Evolutionary conservation across 2,888 invertebrate species (phyloP).

Genomic region (Mythimna ferrago): DNA sequence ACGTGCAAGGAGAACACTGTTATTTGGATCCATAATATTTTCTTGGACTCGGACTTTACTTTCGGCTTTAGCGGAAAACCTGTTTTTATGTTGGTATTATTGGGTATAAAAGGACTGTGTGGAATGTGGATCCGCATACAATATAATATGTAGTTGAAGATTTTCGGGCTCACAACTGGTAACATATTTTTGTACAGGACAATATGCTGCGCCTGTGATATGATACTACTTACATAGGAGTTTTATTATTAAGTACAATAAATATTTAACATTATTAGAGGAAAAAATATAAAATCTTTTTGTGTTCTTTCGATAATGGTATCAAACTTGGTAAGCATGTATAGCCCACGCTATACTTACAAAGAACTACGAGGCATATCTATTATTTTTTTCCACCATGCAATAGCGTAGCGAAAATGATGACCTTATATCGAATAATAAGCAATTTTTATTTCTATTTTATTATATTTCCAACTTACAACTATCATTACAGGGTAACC

Average conservation of each 20-base stretch:
- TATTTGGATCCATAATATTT: constrained; percentile 85
- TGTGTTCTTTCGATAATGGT: constrained; percentile 6
- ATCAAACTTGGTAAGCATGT: constrained; percentile 22
- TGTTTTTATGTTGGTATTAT: constrained; percentile 77
- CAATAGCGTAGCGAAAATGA: constrained; percentile 14
- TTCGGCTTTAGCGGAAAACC: constrained; percentile 79
- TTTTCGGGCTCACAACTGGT: constrained; percentile 51
- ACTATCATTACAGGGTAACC: too few species aligned
- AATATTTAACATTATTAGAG: constrained; percentile 7
- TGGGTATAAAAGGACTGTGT: constrained; percentile 67
- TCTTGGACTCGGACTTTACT: constrained; percentile 77
- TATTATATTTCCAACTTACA: too few species aligned
- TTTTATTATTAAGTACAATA: constrained; percentile 25
- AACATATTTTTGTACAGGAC: constrained; percentile 41
- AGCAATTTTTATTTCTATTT: constrained; percentile 3
- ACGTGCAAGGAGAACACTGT: constrained; percentile 83
- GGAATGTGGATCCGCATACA: constrained; percentile 69
- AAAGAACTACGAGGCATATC: neutral
- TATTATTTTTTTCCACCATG: neutral
- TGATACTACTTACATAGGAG: constrained; percentile 11
- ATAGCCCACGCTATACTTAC: constrained; percentile 1
- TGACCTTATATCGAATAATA: constrained; percentile 8
- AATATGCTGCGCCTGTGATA: constrained; percentile 34
- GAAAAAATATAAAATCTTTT: neutral
- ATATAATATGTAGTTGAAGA: constrained; percentile 63